A percentile compares a stretch with the other conserved stretches of the same genome.
These are phyloP conservation scores for Pseudomugil gertrudae DNA, from an alignment of 2,797 vertebrate genomes.

Conservation along the genomic window DNA sequence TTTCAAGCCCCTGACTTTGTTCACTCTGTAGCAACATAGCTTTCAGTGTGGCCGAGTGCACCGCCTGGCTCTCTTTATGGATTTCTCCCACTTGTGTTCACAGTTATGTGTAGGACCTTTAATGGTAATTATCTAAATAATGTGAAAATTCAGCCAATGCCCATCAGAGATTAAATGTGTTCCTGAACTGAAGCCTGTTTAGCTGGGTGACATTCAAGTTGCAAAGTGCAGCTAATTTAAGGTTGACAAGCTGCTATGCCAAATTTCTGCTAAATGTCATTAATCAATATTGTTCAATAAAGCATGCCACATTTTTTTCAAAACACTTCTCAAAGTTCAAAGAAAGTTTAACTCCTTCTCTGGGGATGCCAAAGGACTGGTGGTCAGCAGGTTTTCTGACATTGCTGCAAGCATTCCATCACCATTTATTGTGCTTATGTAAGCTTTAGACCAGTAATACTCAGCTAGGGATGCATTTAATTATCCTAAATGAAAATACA, in stretches of 20 bases:
- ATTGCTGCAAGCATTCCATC: slow-evolving; percentile 21
- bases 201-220: slow-evolving; percentile 41
- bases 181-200: slow-evolving; percentile 21
- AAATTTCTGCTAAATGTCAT: not conserved
- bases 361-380: not conserved
- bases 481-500: not conserved
- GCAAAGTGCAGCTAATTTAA: slow-evolving; percentile 33
- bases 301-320: not conserved
- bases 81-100: slow-evolving; percentile 25
- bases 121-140: slow-evolving; percentile 37
- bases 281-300: slow-evolving; percentile 14
- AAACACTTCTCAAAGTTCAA: slow-evolving; percentile 7
- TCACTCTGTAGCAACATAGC: slow-evolving; percentile 33
- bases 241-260: slow-evolving; percentile 5
- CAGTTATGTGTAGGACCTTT: slow-evolving; percentile 24
- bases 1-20: slow-evolving; percentile 37
- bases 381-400: slow-evolving; percentile 16
- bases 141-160: slow-evolving; percentile 52
- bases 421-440: slow-evolving; percentile 1
- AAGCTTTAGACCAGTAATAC: not conserved
- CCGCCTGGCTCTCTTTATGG: slow-evolving; percentile 19
- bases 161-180: slow-evolving; percentile 37
- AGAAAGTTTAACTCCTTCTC: slow-evolving; percentile 1
- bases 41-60: slow-evolving; percentile 40
- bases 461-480: not conserved